Percentiles rank a stretch among this genome's conserved stretches.
These are phyloP conservation scores for Drosophila lowei DNA, from an alignment of 1,140 invertebrate genomes.

Conservation along the genomic window DNA sequence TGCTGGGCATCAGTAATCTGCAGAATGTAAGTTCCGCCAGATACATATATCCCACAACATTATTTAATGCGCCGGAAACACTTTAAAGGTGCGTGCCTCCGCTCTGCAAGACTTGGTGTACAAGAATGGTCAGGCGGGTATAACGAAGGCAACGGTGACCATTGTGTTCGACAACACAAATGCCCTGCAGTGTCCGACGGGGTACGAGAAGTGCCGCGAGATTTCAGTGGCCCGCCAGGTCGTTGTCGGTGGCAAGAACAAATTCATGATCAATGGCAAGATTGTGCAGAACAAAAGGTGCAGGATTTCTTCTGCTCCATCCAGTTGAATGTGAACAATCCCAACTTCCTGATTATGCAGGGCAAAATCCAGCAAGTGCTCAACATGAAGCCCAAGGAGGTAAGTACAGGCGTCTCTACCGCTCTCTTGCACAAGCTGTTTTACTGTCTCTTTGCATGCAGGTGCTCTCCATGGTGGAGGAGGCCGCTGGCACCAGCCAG, in stretches of 20 bases:
- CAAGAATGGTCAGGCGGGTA: constrained; percentile 98
- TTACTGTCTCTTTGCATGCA: constrained; percentile 43
- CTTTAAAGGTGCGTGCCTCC: constrained; percentile 91
- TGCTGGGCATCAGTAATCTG: constrained; percentile 97
- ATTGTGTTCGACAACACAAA: constrained; percentile 98
- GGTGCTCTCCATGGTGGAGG: constrained; percentile 99
- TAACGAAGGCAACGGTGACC: constrained; percentile 97
- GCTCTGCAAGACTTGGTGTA: constrained; percentile 98
- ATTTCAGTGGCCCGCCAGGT: constrained; percentile 96
- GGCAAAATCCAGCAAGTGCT: constrained; percentile 99
- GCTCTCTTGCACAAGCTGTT: too few species aligned
- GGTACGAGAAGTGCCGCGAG: constrained; percentile 96
- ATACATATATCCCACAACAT: background rate
- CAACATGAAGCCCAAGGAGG: constrained; percentile 99
- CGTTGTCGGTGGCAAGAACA: constrained; percentile 92
- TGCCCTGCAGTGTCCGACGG: constrained; percentile 92
- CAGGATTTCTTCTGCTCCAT: constrained; percentile 98
- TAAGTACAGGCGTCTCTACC: constrained; percentile 75
- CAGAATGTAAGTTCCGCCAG: constrained; percentile 88
- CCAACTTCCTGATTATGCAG: constrained; percentile 99
- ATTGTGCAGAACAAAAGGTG: constrained; percentile 95
- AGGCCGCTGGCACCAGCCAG: constrained; percentile 98
- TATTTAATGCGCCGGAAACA: background rate
- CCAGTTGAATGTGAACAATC: constrained; percentile 99
- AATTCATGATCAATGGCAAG: constrained; percentile 97